Evolutionary conservation across 2,797 vertebrate genomes (phyloP), one percentile per base, ranked within the genome.

Genomic region (Microctenopoma steveboyesi): DNA sequence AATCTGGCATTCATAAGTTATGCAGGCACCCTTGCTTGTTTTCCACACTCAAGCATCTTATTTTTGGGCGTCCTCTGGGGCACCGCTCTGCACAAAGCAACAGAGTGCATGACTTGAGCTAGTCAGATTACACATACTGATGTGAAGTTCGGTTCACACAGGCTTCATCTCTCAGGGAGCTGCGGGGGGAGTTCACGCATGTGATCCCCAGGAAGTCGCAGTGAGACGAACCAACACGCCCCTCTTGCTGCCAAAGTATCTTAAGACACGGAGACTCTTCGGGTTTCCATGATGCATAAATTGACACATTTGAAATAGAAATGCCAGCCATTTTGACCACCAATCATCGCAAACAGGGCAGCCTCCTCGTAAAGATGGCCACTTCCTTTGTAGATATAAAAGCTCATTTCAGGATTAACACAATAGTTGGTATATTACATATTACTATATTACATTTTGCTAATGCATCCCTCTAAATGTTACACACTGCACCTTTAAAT

Each of bases 31-130:
- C 50, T 40, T 1, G 55, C 67, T 83, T 69, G 48, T 79, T 85
- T 80, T 67, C 48, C 68, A 64, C 67, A 45, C 45, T 47, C 27
- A 1, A 42, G 57, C 18, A 3, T 79, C 68, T 73, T 84, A 73
- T 85, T 86, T 83, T 51, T 68, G 69, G 63, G 54, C 28, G 6
- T 82, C 84, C 79, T 78, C 66, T 12, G 5, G 78, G 82, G 71
- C 64, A 58, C 55, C n/a, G 25, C 48, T 6, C 37, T 37, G 47
- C 68, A 52, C 43, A 37, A 58, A 57, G 42, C 25, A 2, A 55
- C 13, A 1, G 25, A 46, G 53, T 39, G 63, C 40, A 62, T 63
- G 62, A 82, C 68, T 76, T 39, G 0, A 25, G 53, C 45, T 22
- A 59, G 37, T 63, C 54, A 61, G 49, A 75, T 74, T 66, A 68